A percentile compares a stretch with the other conserved stretches of the same genome.
Evolutionary conservation across 2,797 vertebrate species (phyloP).

Genomic region (Sitta carolinensis): DNA sequence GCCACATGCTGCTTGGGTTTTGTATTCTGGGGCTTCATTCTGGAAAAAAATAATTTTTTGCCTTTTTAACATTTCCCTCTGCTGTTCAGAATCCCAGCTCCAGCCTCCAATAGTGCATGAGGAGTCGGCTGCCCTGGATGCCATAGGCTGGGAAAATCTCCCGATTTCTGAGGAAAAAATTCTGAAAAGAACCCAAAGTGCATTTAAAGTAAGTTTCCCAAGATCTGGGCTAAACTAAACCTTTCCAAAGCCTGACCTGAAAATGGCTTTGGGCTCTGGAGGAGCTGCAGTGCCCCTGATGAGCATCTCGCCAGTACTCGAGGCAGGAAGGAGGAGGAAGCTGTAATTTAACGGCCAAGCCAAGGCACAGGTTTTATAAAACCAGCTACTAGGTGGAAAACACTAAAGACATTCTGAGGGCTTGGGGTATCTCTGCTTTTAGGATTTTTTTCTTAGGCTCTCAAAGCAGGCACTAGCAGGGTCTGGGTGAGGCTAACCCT

Average conservation of each 20-base stretch:
- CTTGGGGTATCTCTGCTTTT: neutral
- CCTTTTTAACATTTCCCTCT: neutral
- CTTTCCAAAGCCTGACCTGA: neutral
- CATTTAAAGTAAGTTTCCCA: neutral
- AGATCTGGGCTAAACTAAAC: neutral
- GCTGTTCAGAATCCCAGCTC: neutral
- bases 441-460: neutral
- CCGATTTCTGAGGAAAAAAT: neutral
- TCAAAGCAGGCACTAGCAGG: fast-evolving
- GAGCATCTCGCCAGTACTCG: neutral
- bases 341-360: neutral
- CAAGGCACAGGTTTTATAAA: neutral
- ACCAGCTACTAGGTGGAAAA: neutral
- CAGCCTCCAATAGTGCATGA: fast-evolving
- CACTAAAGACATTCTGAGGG: neutral
- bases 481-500: neutral
- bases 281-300: fast-evolving
- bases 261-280: neutral
- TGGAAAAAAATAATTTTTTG: neutral
- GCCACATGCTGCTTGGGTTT: fast-evolving
- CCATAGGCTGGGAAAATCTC: neutral
- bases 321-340: neutral
- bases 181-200: neutral
- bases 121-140: neutral
- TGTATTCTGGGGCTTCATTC: neutral